Evolutionary conservation across 2,113 vertebrate genomes (phyloP), one percentile per base, ranked within the genome.

Genomic region (Odontesthes bonariensis): DNA sequence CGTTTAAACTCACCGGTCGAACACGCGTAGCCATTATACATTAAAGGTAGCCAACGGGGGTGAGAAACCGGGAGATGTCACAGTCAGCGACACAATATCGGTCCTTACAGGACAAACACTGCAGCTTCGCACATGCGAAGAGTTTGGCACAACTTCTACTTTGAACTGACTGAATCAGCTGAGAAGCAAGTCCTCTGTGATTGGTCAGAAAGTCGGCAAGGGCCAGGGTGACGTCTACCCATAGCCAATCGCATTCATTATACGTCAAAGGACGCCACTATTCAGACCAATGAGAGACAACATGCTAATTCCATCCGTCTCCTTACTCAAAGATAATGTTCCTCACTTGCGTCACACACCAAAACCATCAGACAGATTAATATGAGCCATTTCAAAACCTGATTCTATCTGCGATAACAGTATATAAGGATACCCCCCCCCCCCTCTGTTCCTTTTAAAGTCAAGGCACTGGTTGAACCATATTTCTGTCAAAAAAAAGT

Each of bases 11-110:
- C 83, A 95, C 94, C 87, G 93, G 93, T 77, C 94, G 85, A 62
- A 94, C 64, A 8, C 94, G 93, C 8, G 94, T 94, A 16, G 92
- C 81, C 94, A 95, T 95, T 8, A 8, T 67, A 17, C 76, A 14
- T 35, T 16, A 14, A 7, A 13, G 38, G 22, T 17, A 11, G 32
- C 31, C 61, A 60, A 69, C 40, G 56, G 59, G 59, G 35, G 71
- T 23, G 55, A 22, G 17, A 5, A 59, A 22, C 14, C 54, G 13
- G 7, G 22, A 55, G 1, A 0, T 4, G 8, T 22, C 23, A 16
- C 7, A 40, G 14, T 9, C 0, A 51, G n/a, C 17, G 40, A 5
- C 57, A 13, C 5, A 10, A 4, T 35, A 58, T 66, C 0, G 1
- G 1, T n/a, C 5, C 47, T 44, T 11, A 4, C 6, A 51, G 20